These are phyloP conservation scores for Sphecodes monilicornis DNA, from an alignment of 2,888 invertebrate genomes.

Conservation along the genomic window DNA sequence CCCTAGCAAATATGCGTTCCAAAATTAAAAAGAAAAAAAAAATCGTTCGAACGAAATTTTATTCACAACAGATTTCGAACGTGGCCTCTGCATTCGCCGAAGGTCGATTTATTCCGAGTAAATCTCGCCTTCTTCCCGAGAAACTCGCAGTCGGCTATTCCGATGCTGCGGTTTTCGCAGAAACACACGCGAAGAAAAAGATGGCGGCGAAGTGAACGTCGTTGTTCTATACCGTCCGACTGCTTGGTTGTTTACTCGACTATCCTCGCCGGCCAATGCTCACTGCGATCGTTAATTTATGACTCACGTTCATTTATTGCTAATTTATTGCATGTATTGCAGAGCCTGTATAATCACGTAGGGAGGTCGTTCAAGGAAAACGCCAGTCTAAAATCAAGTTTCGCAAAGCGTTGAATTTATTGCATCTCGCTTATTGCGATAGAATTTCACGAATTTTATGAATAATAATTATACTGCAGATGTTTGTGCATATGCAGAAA, in stretches of 20 bases:
- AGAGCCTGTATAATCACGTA: no score
- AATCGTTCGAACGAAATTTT: neutral
- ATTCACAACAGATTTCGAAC: neutral
- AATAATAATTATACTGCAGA: neutral
- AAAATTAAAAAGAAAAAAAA: neutral
- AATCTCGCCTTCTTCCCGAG: constrained; percentile 24
- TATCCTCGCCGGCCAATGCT: neutral
- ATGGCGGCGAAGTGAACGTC: constrained; percentile 7
- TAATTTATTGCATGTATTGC: neutral
- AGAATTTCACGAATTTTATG: neutral
- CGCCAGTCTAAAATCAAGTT: neutral
- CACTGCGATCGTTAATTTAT: neutral
- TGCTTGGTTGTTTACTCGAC: constrained; percentile 1
- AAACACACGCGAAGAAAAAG: constrained; percentile 2
- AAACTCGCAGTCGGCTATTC: constrained; percentile 11
- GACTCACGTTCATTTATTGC: neutral
- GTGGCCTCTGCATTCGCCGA: neutral
- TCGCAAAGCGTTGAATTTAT: neutral
- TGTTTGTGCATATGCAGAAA: neutral
- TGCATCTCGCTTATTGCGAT: neutral
- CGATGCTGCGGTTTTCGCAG: neutral
- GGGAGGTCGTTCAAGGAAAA: neutral
- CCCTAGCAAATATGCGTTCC: neutral
- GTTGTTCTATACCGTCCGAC: constrained; percentile 7
- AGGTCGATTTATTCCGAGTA: neutral